Conservation (phyloP, 2,797 vertebrate genomes). For the Apogon hyalosoma region DNA sequence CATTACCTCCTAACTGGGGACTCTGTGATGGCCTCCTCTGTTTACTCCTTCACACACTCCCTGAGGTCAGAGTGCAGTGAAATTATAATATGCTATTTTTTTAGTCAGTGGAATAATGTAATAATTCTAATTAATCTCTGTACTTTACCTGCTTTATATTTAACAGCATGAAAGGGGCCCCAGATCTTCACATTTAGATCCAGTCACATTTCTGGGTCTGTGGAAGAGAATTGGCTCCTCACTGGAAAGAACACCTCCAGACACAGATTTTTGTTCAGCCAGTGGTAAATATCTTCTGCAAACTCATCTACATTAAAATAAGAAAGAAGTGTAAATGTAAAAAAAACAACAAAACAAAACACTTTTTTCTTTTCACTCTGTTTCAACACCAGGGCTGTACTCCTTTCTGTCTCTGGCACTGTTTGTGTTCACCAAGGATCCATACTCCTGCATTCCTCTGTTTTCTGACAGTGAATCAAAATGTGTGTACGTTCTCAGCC, state of each 20-base stretch:
- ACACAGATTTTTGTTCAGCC: slow-evolving; percentile 67
- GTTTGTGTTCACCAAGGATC: slow-evolving; percentile 84
- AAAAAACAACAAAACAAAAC: not conserved
- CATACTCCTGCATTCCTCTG: slow-evolving; percentile 83
- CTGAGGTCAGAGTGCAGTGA: slow-evolving; percentile 76
- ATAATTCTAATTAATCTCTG: not conserved
- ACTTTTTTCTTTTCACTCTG: not conserved
- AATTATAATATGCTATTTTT: not conserved
- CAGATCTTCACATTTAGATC: slow-evolving; percentile 68
- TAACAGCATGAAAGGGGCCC: slow-evolving; percentile 73
- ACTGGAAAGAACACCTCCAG: slow-evolving; percentile 42
- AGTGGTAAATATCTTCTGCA: slow-evolving; percentile 67
- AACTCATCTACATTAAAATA: not conserved
- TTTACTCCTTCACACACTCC: slow-evolving; percentile 85
- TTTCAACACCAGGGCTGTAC: slow-evolving; percentile 80
- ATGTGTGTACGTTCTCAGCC: slow-evolving; percentile 67
- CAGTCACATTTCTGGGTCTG: slow-evolving; percentile 81
- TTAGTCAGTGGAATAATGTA: not conserved
- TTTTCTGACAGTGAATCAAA: slow-evolving; percentile 79
- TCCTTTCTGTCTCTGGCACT: slow-evolving; percentile 86
- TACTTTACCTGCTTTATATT: slow-evolving; percentile 19
- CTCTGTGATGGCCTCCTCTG: slow-evolving; percentile 89
- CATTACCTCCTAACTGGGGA: slow-evolving; percentile 85
- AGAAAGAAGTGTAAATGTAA: not conserved
- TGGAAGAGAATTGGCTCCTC: slow-evolving; percentile 79